phyloP scores from a whole-genome alignment of 2,113 vertebrate species.

The Haplochromis burtoni region DNA sequence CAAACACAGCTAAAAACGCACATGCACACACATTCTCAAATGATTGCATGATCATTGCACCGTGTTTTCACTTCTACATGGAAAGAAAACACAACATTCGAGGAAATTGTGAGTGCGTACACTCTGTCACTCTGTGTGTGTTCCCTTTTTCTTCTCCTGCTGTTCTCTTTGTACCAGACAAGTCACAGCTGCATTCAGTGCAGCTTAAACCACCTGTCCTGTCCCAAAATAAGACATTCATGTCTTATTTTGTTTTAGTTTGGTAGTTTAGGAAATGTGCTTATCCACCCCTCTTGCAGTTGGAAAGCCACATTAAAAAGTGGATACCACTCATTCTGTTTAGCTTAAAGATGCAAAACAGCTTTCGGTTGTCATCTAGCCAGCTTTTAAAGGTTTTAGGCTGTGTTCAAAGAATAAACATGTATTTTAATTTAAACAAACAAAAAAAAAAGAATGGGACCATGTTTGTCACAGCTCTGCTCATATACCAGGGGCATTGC shows the following conservation, averaged over 20 bases:
- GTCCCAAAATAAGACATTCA: not conserved
- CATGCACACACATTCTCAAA: not conserved
- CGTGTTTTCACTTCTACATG: constrained; percentile 28
- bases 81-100: constrained; percentile 12
- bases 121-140: not conserved
- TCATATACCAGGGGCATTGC: not conserved
- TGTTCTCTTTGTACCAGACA: not conserved
- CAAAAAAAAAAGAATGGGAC: not conserved
- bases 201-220: not conserved
- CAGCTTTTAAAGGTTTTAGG: not conserved
- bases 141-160: not conserved
- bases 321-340: not conserved
- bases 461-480: not conserved
- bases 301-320: not conserved
- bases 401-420: not conserved
- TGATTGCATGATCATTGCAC: not conserved
- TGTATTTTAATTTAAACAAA: not conserved
- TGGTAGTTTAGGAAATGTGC: not conserved
- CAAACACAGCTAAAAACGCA: not conserved
- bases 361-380: not conserved
- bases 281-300: not conserved
- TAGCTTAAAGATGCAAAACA: not conserved
- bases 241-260: not conserved
- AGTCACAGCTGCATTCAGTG: not conserved
- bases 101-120: not conserved